Evolutionary conservation across 2,113 vertebrate genomes (phyloP).

Genomic region (Lontra canadensis): DNA sequence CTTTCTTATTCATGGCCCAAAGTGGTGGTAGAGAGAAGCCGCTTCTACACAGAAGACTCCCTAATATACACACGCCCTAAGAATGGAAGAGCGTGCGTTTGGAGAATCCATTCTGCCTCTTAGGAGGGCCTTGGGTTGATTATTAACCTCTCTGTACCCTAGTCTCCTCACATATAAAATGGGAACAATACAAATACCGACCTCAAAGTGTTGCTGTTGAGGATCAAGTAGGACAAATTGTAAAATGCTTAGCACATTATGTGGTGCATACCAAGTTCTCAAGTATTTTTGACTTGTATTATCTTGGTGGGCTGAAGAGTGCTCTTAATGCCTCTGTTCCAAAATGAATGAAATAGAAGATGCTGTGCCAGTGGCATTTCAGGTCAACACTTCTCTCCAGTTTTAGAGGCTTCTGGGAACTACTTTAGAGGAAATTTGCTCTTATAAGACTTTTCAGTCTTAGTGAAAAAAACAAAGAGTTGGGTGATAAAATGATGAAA

Average conservation of each 20-base stretch:
- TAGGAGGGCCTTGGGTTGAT: not conserved
- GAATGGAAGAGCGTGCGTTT: not conserved
- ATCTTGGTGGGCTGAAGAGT: not conserved
- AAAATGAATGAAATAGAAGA: not conserved
- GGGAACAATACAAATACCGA: not conserved
- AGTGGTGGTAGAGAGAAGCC: not conserved
- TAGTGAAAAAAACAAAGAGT: not conserved
- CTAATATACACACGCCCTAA: fast-evolving
- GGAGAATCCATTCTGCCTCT: not conserved
- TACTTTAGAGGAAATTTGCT: not conserved
- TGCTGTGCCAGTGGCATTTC: not conserved
- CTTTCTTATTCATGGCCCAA: fast-evolving
- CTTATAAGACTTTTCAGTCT: not conserved
- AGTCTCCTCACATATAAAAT: not conserved
- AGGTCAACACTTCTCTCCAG: not conserved
- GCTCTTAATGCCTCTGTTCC: not conserved
- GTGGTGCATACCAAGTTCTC: fast-evolving
- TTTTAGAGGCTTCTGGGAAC: not conserved
- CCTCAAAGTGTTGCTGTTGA: not conserved
- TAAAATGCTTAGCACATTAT: not conserved
- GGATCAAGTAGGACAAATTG: not conserved
- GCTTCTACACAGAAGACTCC: fast-evolving
- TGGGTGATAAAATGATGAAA: not conserved
- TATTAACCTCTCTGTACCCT: not conserved
- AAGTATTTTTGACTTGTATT: too few relatives aligned